Base-by-base conservation (phyloP, 1,140 invertebrate genomes). In the Chlorops oryzae region DNA sequence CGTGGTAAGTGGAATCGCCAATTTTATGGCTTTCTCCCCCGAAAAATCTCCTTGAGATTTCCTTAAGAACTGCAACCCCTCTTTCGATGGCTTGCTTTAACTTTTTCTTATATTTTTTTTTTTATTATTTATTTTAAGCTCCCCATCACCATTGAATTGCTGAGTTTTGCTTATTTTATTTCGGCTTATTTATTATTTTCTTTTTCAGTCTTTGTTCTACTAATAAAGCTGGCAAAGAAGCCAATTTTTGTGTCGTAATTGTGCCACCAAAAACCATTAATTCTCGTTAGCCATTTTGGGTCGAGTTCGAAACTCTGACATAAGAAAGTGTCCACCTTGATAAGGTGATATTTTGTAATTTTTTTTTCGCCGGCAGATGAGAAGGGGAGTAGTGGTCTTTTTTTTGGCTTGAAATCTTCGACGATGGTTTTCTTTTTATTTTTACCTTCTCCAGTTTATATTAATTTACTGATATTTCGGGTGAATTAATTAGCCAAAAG, bases 201-300 rank as follows among this genome's bases (percentile, higher is more conserved):
- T n/a, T n/a, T n/a, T n/a, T n/a, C n/a, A n/a, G n/a, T n/a, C n/a
- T n/a, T n/a, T n/a, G n/a, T n/a, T n/a, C n/a, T n/a, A n/a, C n/a
- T n/a, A n/a, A n/a, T n/a, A n/a, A n/a, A n/a, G n/a, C n/a, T n/a
- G n/a, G n/a, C 9, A 32, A 32, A 32, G 28, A 37, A 52, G 51
- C 35, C 45, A 53, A 41, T 52, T 37, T 47, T 48, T 39, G 32
- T 64, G 62, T 51, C 56, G 63, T 69, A 69, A 69, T 65, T 69
- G 63, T 69, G 65, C 63, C 65, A 68, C 59, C 63, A 60, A 63
- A 65, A 65, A 63, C 65, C 65, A 69, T 69, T 69, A 69, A 69
- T 69, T 69, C 65, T 69, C 65, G 65, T 69, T 69, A 69, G 61
- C 59, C 23, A 44, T 15, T 20, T 20, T 18, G 35, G n/a, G n/a